A percentile compares a stretch with the other conserved stretches of the same genome.
These are phyloP conservation scores for Morone saxatilis DNA, from an alignment of 2,113 vertebrate species.

Conservation along the genomic window DNA sequence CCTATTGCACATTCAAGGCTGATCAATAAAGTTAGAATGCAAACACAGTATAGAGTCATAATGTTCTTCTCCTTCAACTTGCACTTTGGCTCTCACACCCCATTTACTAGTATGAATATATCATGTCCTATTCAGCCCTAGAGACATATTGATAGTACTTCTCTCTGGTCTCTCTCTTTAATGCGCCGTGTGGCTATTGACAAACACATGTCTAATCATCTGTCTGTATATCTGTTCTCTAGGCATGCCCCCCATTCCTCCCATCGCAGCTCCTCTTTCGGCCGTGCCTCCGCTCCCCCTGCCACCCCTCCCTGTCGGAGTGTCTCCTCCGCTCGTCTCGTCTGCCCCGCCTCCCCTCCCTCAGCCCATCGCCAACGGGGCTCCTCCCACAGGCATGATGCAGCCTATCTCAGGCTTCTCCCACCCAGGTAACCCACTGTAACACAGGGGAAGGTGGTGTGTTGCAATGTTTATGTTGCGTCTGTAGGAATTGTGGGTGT, in stretches of 20 bases:
- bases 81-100: background rate
- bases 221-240: slow-evolving; percentile 2
- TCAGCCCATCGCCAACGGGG: slow-evolving; percentile 91
- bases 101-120: background rate
- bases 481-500: background rate
- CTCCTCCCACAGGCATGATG: slow-evolving; percentile 89
- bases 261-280: slow-evolving; percentile 85
- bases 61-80: background rate
- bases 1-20: background rate
- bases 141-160: background rate
- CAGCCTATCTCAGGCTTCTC: slow-evolving; percentile 93
- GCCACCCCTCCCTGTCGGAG: slow-evolving; percentile 92
- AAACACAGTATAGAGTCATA: background rate
- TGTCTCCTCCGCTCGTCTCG: slow-evolving; percentile 94
- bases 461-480: background rate
- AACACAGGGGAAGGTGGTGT: background rate
- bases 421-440: slow-evolving; percentile 86
- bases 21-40: slow-evolving; percentile 1
- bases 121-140: background rate
- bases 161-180: background rate
- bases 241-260: slow-evolving; percentile 91
- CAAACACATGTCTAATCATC: background rate
- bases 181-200: background rate
- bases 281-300: slow-evolving; percentile 92
- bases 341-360: slow-evolving; percentile 90